Evolutionary conservation across 1,140 invertebrate genomes (phyloP).

Genomic region (Megathymus violae): DNA sequence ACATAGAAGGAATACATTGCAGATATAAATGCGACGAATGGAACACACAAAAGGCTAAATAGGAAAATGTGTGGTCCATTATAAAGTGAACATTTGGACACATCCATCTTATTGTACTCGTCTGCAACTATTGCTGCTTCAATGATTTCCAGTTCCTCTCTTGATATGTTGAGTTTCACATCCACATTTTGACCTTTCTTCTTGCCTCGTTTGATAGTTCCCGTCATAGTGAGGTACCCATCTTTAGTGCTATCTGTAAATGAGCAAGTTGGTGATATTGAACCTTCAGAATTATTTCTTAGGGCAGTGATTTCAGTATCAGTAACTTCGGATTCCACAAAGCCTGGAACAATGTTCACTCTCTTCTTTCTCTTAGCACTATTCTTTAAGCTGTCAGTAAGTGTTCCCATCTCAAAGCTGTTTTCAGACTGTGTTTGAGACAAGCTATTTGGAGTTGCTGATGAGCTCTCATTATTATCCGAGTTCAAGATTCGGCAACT

Average conservation of each 20-base stretch:
- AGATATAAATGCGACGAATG: constrained; percentile 87
- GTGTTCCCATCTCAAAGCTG: constrained; percentile 79
- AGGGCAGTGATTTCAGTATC: constrained; percentile 80
- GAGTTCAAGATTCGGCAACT: constrained; percentile 70
- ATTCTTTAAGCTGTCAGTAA: constrained; percentile 81
- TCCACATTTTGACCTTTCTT: constrained; percentile 90
- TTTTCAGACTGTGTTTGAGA: constrained; percentile 82
- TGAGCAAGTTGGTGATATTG: constrained; percentile 74
- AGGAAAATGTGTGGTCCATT: constrained; percentile 88
- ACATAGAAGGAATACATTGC: constrained; percentile 89
- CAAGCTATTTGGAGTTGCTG: constrained; percentile 75
- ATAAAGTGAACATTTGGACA: constrained; percentile 84
- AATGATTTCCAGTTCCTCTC: constrained; percentile 88
- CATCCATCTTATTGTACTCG: constrained; percentile 83
- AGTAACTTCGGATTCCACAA: constrained; percentile 81
- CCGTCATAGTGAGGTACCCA: constrained; percentile 87
- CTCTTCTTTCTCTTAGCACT: constrained; percentile 85
- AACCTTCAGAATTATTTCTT: constrained; percentile 79
- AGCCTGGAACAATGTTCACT: constrained; percentile 86
- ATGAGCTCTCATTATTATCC: constrained; percentile 77
- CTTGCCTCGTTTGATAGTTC: constrained; percentile 89
- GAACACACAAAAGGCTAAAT: constrained; percentile 87
- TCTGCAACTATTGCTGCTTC: constrained; percentile 86
- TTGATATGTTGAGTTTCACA: constrained; percentile 88
- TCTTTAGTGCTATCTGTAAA: constrained; percentile 76